phyloP scores from a whole-genome alignment of 2,888 invertebrate genomes.

The Leucophora obtusa region DNA sequence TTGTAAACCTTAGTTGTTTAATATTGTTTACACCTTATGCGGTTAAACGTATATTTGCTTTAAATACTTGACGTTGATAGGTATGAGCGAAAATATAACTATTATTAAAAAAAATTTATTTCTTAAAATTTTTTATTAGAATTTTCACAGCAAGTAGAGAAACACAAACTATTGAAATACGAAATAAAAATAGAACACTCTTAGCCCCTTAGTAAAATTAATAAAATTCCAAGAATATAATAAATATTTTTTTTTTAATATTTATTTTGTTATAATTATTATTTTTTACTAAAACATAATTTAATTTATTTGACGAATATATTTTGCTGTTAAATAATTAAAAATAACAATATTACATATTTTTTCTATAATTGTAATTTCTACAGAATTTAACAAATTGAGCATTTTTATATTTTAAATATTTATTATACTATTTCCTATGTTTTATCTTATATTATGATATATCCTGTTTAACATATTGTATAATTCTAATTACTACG shows the following conservation, averaged over 20 bases:
- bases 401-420: not conserved
- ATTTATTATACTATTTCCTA: not conserved
- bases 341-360: not conserved
- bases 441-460: not conserved
- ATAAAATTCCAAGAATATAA: not conserved
- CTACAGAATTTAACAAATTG: not conserved
- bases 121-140: no score
- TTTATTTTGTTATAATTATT: not conserved
- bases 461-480: not conserved
- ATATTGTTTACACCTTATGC: no score
- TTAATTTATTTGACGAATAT: not conserved
- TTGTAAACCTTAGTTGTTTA: no score
- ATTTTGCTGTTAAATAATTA: not conserved
- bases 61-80: no score
- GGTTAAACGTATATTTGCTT: no score
- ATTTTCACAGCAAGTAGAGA: no score
- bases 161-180: no score
- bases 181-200: not conserved
- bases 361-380: not conserved
- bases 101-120: no score
- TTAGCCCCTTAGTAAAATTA: no score
- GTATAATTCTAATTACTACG: not conserved
- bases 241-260: not conserved
- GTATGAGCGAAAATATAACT: no score
- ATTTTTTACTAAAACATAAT: not conserved